Evolutionary conservation across 2,113 vertebrate species (phyloP).

Genomic region (Rhadina sibilatrix): DNA sequence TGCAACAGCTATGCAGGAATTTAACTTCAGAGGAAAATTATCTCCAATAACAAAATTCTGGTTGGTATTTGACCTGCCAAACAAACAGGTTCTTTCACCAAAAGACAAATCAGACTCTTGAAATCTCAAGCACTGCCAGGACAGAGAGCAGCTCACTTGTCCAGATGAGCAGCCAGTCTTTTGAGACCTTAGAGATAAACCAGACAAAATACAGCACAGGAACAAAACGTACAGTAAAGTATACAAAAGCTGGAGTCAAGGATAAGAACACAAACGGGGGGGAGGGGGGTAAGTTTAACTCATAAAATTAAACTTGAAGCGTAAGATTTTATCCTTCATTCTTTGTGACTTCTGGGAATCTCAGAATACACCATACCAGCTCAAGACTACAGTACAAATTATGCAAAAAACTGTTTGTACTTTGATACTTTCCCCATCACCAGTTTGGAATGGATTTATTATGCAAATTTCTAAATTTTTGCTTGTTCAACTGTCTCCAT

Average conservation of each 20-base stretch:
- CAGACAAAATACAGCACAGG: neutral
- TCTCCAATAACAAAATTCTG: neutral
- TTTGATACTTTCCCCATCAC: neutral
- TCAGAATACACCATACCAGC: neutral
- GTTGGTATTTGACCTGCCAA: neutral
- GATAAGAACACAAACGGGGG: neutral
- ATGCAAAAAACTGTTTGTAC: neutral
- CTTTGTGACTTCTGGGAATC: neutral
- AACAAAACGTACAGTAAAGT: neutral
- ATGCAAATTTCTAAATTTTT: neutral
- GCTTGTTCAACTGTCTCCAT: neutral
- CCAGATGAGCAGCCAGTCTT: neutral
- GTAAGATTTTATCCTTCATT: neutral
- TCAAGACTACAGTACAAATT: neutral
- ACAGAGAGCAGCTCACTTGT: neutral
- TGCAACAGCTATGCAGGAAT: neutral
- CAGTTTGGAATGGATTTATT: neutral
- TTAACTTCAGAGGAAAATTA: neutral
- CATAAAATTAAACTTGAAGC: neutral
- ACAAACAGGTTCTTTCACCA: neutral
- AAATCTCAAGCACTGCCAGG: neutral
- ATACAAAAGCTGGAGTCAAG: neutral
- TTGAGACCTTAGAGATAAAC: neutral
- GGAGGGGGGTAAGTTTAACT: too few species aligned
- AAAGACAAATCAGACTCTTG: neutral